A percentile compares a stretch with the other conserved stretches of the same genome.
Conservation (phyloP, 2,113 vertebrate genomes). For the Anthoscopus minutus region DNA sequence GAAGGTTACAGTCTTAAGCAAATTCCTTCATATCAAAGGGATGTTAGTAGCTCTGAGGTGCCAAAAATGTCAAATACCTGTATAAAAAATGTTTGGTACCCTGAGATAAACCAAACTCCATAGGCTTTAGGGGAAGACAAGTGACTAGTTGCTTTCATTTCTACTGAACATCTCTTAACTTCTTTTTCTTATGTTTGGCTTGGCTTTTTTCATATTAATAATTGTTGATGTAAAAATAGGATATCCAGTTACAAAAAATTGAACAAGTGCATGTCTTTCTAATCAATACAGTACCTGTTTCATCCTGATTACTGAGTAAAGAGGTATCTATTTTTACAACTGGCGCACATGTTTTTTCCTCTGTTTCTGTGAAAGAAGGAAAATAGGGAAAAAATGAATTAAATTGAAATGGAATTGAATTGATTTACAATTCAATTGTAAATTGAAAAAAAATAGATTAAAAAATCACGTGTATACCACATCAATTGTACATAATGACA, state of each 20-base stretch:
- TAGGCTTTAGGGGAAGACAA: neutral
- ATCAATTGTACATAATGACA: neutral
- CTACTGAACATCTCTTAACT: neutral
- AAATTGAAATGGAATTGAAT: too few relatives aligned
- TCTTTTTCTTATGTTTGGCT: neutral
- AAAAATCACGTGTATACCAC: fast-evolving
- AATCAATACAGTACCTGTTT: constrained; percentile 41
- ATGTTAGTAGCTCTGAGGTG: neutral
- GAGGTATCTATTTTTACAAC: constrained; percentile 24
- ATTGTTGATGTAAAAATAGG: neutral
- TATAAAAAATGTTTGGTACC: neutral
- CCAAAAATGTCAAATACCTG: neutral
- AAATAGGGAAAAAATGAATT: neutral
- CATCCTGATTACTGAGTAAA: neutral
- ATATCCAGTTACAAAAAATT: neutral
- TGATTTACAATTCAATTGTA: too few relatives aligned
- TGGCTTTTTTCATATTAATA: neutral
- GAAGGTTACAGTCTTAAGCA: neutral
- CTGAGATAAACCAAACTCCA: neutral
- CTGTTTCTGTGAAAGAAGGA: constrained; percentile 39
- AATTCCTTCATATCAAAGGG: neutral
- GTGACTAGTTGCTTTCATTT: neutral
- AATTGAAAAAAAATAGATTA: neutral
- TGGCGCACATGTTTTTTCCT: constrained; percentile 11
- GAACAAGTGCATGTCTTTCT: neutral